Percentiles rank a stretch among this genome's conserved stretches.
Evolutionary conservation across 2,797 vertebrate species (phyloP).

Genomic region (Spinus pinus): DNA sequence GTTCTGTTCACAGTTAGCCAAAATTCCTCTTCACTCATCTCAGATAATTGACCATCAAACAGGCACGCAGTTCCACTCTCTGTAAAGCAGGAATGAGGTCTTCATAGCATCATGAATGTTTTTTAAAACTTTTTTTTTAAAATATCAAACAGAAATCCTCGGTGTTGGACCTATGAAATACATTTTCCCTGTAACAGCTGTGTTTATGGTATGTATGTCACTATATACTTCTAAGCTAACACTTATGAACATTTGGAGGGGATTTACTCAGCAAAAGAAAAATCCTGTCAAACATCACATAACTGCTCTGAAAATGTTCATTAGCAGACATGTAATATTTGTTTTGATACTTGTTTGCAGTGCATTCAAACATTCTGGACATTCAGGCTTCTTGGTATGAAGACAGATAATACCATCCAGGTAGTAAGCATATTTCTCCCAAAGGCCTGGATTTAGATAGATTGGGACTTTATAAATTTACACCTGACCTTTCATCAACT

Average conservation of each 20-base stretch:
- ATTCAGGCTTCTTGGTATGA: slow-evolving; percentile 40
- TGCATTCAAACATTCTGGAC: slow-evolving; percentile 58
- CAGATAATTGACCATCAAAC: slow-evolving; percentile 31
- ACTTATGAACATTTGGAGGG: slow-evolving; percentile 58
- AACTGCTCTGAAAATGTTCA: slow-evolving; percentile 65
- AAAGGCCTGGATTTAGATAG: slow-evolving; percentile 10
- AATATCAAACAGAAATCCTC: slow-evolving; percentile 58
- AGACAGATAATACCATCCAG: slow-evolving; percentile 32
- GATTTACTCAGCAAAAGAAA: slow-evolving; percentile 66
- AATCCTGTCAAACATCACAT: slow-evolving; percentile 62
- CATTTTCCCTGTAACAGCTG: slow-evolving; percentile 55
- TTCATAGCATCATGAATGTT: not conserved
- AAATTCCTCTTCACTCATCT: slow-evolving; percentile 44
- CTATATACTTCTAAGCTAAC: slow-evolving; percentile 60
- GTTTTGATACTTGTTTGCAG: slow-evolving; percentile 58
- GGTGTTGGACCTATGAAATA: slow-evolving; percentile 50
- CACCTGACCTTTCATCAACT: not conserved
- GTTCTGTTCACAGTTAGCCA: slow-evolving; percentile 15
- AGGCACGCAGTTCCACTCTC: not conserved
- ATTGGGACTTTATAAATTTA: not conserved
- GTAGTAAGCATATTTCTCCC: slow-evolving; percentile 39
- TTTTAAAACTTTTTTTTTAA: not conserved
- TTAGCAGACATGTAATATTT: slow-evolving; percentile 51
- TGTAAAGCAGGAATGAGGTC: not conserved
- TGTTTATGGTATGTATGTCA: slow-evolving; percentile 68